A percentile compares a stretch with the other conserved stretches of the same genome.
Conservation (phyloP, 2,113 vertebrate genomes). For the Genyomyrus donnyi region DNA sequence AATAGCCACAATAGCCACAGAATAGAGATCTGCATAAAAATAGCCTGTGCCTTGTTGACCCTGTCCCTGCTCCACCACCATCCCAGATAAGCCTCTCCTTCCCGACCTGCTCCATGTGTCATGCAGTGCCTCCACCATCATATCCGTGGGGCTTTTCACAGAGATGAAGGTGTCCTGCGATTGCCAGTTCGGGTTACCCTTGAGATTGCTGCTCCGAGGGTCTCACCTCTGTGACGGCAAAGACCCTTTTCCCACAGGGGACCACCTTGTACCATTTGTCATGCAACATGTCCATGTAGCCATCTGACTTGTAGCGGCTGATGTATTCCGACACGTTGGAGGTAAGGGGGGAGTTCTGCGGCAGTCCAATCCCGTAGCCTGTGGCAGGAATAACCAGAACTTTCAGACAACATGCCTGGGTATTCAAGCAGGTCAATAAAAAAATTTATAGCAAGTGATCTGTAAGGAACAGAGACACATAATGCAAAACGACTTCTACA, state of each 20-base stretch:
- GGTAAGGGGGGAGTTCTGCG: slow-evolving; percentile 77
- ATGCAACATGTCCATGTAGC: slow-evolving; percentile 83
- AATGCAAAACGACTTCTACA: not conserved
- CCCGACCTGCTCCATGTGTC: not conserved
- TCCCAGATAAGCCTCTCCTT: not conserved
- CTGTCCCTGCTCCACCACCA: not conserved
- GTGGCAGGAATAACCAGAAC: not conserved
- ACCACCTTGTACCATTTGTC: slow-evolving; percentile 96
- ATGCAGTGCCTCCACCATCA: not conserved
- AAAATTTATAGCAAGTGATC: not conserved
- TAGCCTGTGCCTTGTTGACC: not conserved
- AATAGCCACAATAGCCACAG: not conserved
- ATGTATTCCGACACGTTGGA: slow-evolving; percentile 83
- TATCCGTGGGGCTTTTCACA: not conserved
- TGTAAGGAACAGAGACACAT: not conserved
- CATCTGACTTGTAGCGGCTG: slow-evolving; percentile 84
- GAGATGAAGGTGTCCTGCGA: not conserved
- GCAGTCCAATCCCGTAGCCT: slow-evolving; percentile 87
- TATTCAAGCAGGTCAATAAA: not conserved
- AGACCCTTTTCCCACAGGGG: slow-evolving; percentile 81
- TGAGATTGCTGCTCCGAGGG: not conserved
- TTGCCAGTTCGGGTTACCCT: not conserved
- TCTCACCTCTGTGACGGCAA: slow-evolving; percentile 78
- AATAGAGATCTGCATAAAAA: not conserved
- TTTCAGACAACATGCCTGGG: not conserved